Evolutionary conservation across 2,888 invertebrate genomes (phyloP).

Genomic region (Syrista parreyssii): DNA sequence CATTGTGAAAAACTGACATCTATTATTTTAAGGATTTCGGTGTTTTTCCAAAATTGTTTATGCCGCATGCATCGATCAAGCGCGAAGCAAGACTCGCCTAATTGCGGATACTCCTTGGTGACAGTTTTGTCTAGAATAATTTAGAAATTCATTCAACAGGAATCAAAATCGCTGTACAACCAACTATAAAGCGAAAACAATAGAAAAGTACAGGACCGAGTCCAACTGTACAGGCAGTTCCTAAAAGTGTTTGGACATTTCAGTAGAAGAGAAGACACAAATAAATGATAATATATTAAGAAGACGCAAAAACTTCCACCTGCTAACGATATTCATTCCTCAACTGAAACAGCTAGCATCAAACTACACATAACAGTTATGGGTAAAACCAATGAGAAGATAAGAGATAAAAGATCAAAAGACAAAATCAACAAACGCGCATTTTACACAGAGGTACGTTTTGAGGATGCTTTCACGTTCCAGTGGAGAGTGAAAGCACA

Average conservation of each 20-base stretch:
- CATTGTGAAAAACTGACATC: neutral
- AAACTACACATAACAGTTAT: neutral
- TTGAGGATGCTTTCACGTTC: constrained; percentile 4
- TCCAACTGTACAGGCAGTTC: neutral
- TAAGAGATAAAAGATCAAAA: neutral
- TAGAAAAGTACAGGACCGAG: neutral
- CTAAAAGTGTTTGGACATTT: neutral
- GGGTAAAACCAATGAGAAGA: neutral
- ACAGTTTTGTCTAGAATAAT: neutral
- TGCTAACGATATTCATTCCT: neutral
- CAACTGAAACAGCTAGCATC: neutral
- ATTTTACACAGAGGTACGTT: constrained; percentile 12
- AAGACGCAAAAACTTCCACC: neutral
- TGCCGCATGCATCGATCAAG: neutral
- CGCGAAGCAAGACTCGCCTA: neutral
- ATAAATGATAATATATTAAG: neutral
- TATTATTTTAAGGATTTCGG: no score
- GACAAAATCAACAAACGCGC: neutral
- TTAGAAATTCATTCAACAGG: neutral
- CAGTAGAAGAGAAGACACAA: neutral
- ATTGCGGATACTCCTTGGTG: neutral
- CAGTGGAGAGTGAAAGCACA: neutral
- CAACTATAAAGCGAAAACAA: neutral
- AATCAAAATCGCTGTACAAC: neutral
- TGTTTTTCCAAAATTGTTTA: neutral